A percentile compares a stretch with the other conserved stretches of the same genome.
phyloP scores from a whole-genome alignment of 1,140 invertebrate species.

The Zaprionus africanus region DNA sequence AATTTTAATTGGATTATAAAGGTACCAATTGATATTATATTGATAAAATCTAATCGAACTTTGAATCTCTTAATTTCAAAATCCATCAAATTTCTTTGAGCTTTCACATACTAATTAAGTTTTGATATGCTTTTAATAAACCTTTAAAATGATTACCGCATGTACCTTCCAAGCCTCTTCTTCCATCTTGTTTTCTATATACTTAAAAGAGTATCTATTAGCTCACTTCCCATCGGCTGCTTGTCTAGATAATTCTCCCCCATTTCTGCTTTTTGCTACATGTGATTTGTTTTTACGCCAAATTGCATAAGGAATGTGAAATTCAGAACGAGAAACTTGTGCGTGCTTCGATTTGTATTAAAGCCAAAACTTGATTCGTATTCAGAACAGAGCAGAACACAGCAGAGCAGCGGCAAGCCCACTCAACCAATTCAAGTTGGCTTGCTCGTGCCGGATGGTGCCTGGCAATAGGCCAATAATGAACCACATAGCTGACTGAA shows the following conservation, averaged over 20 bases:
- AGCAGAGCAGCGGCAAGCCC: constrained; percentile 21
- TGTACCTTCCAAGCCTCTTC: neutral
- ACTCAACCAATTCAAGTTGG: neutral
- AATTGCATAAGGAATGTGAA: constrained; percentile 72
- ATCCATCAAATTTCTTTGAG: no score
- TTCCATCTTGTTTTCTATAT: neutral
- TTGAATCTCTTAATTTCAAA: no score
- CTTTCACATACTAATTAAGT: no score
- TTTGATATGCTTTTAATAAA: no score
- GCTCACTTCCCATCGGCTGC: neutral
- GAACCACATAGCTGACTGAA: constrained; percentile 57
- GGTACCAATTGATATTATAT: no score
- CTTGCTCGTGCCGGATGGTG: neutral
- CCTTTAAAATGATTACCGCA: no score
- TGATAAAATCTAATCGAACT: no score
- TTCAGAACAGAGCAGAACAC: constrained; percentile 39
- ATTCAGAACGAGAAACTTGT: constrained; percentile 47
- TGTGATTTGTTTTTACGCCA: constrained; percentile 75
- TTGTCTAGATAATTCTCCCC: neutral
- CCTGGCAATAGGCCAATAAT: constrained; percentile 66
- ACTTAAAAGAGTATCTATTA: neutral
- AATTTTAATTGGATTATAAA: neutral
- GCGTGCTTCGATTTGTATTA: constrained; percentile 60
- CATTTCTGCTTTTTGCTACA: constrained; percentile 49
- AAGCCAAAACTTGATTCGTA: constrained; percentile 35